Evolutionary conservation across 92 coral and sea anemone genomes (phyloP).

Genomic region (Galaxea fascicularis): DNA sequence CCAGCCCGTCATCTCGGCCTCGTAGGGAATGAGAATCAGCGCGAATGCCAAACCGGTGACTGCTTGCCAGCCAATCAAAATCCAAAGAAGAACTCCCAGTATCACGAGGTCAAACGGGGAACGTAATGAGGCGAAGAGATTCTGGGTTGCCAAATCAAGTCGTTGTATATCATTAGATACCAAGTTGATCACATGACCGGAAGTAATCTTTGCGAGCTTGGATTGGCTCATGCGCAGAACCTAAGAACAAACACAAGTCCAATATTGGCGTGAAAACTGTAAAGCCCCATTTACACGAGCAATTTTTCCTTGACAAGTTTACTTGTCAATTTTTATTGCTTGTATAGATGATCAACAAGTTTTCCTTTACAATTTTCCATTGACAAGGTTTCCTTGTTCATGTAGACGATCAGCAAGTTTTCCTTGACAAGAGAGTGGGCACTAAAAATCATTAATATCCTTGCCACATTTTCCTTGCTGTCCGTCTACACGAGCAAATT

Average conservation of each 20-base stretch:
- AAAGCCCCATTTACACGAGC: no score
- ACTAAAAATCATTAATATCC: no score
- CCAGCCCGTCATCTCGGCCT: slow-evolving; percentile 98
- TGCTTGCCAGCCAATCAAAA: slow-evolving; percentile 94
- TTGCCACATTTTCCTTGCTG: no score
- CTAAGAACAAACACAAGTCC: slow-evolving; percentile 11
- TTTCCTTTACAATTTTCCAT: no score
- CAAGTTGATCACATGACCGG: slow-evolving; percentile 92
- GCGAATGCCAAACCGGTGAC: slow-evolving; percentile 93
- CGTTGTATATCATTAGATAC: slow-evolving; percentile 96
- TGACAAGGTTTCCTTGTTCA: no score
- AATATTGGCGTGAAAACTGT: neutral
- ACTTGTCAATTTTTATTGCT: no score
- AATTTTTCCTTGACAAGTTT: no score
- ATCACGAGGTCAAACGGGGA: slow-evolving; percentile 91
- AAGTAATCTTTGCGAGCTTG: slow-evolving; percentile 89
- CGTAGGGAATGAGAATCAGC: slow-evolving; percentile 93
- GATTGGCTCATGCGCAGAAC: slow-evolving; percentile 92
- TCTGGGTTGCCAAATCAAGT: slow-evolving; percentile 91
- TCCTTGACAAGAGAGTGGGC: no score
- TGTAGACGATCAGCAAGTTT: no score
- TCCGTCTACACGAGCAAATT: no score
- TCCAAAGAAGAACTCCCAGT: slow-evolving; percentile 82
- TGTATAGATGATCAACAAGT: no score
- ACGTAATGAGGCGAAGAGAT: slow-evolving; percentile 88